A percentile compares a stretch with the other conserved stretches of the same genome.
These are phyloP conservation scores for Zeuzera pyrina DNA, from an alignment of 2,888 invertebrate genomes.

Conservation along the genomic window DNA sequence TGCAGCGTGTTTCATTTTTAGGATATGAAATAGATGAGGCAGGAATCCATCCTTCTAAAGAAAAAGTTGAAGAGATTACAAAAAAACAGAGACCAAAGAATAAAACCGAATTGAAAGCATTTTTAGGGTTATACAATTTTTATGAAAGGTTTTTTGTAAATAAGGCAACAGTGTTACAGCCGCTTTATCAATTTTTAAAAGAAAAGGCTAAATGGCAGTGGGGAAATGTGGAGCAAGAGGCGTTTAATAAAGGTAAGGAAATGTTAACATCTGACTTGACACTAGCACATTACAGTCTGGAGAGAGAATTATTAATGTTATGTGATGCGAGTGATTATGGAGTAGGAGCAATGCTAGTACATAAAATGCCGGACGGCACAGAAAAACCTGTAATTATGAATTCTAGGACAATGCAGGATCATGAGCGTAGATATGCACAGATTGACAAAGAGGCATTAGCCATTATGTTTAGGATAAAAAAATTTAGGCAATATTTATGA, in stretches of 20 bases:
- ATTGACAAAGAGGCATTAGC: too few species aligned
- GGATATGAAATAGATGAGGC: too few species aligned
- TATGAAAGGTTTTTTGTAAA: slow-evolving; percentile 12
- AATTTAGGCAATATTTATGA: slow-evolving; percentile 12
- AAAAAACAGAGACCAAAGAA: slow-evolving; percentile 10
- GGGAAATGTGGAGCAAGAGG: slow-evolving; percentile 9
- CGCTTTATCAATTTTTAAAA: slow-evolving; percentile 8
- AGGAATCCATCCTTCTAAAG: slow-evolving; percentile 7
- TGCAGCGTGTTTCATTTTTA: slow-evolving; percentile 7
- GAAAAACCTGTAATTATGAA: slow-evolving; percentile 14
- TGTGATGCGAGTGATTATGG: too few species aligned
- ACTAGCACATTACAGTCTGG: slow-evolving; percentile 12
- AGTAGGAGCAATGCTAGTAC: too few species aligned
- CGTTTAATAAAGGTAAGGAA: slow-evolving; percentile 10
- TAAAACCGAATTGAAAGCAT: slow-evolving; percentile 7
- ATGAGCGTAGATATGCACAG: slow-evolving; percentile 12
- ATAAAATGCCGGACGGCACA: slow-evolving; percentile 13
- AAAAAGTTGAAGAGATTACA: slow-evolving; percentile 10
- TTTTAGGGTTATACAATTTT: slow-evolving; percentile 10
- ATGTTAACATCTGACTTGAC: slow-evolving; percentile 6
- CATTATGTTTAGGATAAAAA: slow-evolving; percentile 17
- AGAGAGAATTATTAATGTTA: slow-evolving; percentile 10
- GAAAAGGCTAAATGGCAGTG: slow-evolving; percentile 2
- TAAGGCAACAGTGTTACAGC: slow-evolving; percentile 11
- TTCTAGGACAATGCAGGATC: slow-evolving; percentile 11